Evolutionary conservation across 2,888 invertebrate species (phyloP).

Genomic region (Parasteatoda lunata): DNA sequence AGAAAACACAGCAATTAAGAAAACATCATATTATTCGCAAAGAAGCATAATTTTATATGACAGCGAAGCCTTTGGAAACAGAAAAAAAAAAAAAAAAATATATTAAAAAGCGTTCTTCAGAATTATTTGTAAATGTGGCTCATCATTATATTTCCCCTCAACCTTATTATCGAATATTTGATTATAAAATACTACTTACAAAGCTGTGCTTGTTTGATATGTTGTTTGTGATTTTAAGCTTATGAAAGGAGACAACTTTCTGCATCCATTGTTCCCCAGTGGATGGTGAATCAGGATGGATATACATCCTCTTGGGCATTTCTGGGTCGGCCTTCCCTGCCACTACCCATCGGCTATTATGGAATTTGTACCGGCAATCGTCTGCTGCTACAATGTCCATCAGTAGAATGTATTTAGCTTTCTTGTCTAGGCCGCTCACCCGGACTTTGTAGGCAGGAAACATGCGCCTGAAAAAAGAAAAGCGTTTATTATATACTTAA

Average conservation of each 20-base stretch:
- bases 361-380: slow-evolving; percentile 98
- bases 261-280: slow-evolving; percentile 78
- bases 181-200: slow-evolving; percentile 74
- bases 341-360: slow-evolving; percentile 80
- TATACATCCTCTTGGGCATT: slow-evolving; percentile 77
- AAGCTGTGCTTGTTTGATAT: slow-evolving; percentile 78
- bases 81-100: too few species aligned
- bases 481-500: not conserved
- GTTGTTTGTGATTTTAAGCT: slow-evolving; percentile 79
- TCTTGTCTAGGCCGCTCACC: slow-evolving; percentile 97
- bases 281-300: slow-evolving; percentile 76
- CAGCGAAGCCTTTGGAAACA: too few species aligned
- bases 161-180: too few species aligned
- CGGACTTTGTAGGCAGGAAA: slow-evolving; percentile 99
- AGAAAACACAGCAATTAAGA: too few species aligned
- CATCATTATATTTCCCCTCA: too few species aligned
- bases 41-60: too few species aligned
- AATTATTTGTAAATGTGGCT: too few species aligned
- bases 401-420: slow-evolving; percentile 98
- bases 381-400: slow-evolving; percentile 99
- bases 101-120: too few species aligned
- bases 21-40: too few species aligned
- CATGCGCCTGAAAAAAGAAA: slow-evolving; percentile 90
- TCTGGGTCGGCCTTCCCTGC: slow-evolving; percentile 78
- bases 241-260: slow-evolving; percentile 78